Base-by-base conservation (phyloP, 2,113 vertebrate genomes). In the Chloroceryle aenea region DNA sequence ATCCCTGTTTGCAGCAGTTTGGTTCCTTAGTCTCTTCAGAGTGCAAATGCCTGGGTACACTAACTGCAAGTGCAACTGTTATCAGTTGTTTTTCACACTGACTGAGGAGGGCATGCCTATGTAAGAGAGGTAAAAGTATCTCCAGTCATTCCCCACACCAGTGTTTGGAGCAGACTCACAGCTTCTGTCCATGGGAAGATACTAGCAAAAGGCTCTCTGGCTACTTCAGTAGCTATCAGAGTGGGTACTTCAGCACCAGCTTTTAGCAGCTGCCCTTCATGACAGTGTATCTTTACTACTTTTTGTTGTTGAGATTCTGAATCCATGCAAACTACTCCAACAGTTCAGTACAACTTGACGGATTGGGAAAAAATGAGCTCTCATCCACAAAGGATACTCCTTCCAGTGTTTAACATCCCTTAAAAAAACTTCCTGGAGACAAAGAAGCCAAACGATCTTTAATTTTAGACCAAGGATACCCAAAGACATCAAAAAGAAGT, bases 401-500 rank as follows among this genome's bases (percentile, higher is more conserved):
- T 87, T 50, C 56, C 66, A 55, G 26, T 6, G 26, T 74, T 93
- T 77, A 55, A 43, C 5, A 87, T 40, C 73, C 59, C 74, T 88
- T 91, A 21, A 47, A 87, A 86, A 86, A 64, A 18, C 1, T 72
- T 40, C 75, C 78, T 2, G 5, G 61, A 71, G 52, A 90, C 47
- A 61, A 77, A 84, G 40, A 90, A 45, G 94, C 38, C 85, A 91
- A 61, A 84, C 9, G 10, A 89, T 32, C 75, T 76, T 89, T 91
- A 85, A 96, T 92, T 94, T 95, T 85, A 94, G 90, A 88, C 15
- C 55, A 89, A 76, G 82, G 55, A 48, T 76, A 87, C 8, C n/a
- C 59, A 69, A 82, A 48, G 66, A 80, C 22, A 48, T 79, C 43
- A 73, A 56, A 80, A 85, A 85, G 92, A 52, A 81, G 29, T 14